These are phyloP conservation scores for Octopus sinensis DNA, from an alignment of 1,140 invertebrate species.

Conservation along the genomic window DNA sequence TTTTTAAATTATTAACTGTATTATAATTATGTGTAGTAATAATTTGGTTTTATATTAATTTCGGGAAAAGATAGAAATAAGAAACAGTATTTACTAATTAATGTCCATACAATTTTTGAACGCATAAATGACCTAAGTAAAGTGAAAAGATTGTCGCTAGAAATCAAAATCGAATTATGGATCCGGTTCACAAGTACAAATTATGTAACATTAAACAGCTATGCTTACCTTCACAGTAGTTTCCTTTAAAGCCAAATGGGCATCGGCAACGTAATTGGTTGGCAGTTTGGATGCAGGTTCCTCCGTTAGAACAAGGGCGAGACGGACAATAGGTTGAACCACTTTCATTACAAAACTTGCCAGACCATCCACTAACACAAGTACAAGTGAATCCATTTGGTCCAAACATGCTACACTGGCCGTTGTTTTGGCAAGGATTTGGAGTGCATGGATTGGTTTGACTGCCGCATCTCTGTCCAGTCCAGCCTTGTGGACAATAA, in stretches of 20 bases:
- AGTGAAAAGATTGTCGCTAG: too few species aligned
- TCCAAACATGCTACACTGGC: neutral
- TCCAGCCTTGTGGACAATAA: conserved; percentile 11
- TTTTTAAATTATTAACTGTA: too few species aligned
- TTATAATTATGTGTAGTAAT: too few species aligned
- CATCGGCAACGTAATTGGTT: conserved; percentile 13
- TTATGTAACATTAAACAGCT: too few species aligned
- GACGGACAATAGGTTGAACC: neutral
- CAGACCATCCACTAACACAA: conserved; percentile 16
- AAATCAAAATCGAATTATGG: too few species aligned
- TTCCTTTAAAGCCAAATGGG: neutral
- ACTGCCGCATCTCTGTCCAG: neutral
- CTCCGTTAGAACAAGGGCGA: neutral
- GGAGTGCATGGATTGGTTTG: neutral
- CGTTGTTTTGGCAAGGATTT: conserved; percentile 3
- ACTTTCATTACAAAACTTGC: neutral
- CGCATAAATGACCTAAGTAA: too few species aligned
- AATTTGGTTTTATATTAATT: too few species aligned
- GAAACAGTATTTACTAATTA: too few species aligned
- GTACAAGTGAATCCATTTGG: neutral
- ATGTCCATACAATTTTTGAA: too few species aligned
- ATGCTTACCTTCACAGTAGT: too few species aligned
- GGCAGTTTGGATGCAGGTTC: conserved; percentile 9
- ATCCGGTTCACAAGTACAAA: too few species aligned
- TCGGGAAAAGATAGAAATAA: too few species aligned